phyloP scores from a whole-genome alignment of 2,888 invertebrate genomes.

The Leuctra nigra region DNA sequence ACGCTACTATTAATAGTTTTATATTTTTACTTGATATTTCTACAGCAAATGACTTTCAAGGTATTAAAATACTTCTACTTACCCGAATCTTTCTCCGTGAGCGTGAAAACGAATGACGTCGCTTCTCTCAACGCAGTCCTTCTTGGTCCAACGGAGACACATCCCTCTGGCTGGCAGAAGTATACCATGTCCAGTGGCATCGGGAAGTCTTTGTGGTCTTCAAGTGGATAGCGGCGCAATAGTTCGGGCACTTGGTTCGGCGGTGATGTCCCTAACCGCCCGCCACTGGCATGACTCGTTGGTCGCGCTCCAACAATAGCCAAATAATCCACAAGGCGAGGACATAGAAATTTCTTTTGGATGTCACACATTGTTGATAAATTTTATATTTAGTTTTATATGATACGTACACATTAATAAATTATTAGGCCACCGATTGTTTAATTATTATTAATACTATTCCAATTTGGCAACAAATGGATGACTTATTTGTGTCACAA shows the following conservation, averaged over 20 bases:
- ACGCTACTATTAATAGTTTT: no score
- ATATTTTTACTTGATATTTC: no score
- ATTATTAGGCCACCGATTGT: no score
- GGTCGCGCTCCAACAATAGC: conserved; percentile 92
- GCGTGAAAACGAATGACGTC: conserved; percentile 93
- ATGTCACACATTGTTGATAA: conserved; percentile 43
- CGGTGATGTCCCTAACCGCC: conserved; percentile 50
- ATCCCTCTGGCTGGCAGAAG: conserved; percentile 99
- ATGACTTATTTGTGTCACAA: no score
- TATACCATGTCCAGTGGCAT: conserved; percentile 97
- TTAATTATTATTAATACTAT: no score
- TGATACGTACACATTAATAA: no score
- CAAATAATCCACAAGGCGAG: conserved; percentile 90
- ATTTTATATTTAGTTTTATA: no score
- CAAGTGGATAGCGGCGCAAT: conserved; percentile 87
- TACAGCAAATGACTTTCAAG: no score
- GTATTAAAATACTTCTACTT: no score
- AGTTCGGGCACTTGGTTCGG: conserved; percentile 80
- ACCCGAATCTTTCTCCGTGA: conserved; percentile 99
- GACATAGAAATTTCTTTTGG: conserved; percentile 76
- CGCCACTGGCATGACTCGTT: conserved; percentile 52
- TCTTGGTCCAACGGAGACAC: conserved; percentile 84
- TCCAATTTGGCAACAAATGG: no score
- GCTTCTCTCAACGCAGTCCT: conserved; percentile 80
- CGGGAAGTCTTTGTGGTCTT: conserved; percentile 95